These are phyloP conservation scores for Aphodius granarius DNA, from an alignment of 2,888 invertebrate genomes.

Conservation along the genomic window DNA sequence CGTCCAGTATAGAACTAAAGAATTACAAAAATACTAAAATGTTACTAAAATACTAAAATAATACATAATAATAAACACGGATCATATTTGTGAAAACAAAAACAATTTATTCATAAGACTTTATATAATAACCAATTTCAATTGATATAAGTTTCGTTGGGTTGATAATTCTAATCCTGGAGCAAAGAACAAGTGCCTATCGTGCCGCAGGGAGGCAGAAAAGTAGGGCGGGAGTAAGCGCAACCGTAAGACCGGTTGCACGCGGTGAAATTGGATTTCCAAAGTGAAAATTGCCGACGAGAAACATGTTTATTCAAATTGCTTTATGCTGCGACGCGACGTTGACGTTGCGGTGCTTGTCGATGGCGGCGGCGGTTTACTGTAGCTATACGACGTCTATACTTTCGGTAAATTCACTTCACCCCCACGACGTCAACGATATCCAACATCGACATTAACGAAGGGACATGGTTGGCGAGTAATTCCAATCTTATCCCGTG, in stretches of 20 bases:
- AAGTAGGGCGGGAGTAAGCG: conserved; percentile 4
- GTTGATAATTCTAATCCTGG: neutral
- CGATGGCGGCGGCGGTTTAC: neutral
- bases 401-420: neutral
- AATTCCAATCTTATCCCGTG: conserved; percentile 26
- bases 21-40: too few species aligned
- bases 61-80: neutral
- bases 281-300: conserved; percentile 2
- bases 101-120: neutral
- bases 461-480: conserved; percentile 21
- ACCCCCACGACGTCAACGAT: neutral
- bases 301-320: conserved; percentile 20
- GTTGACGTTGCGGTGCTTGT: neutral
- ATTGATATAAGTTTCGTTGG: neutral
- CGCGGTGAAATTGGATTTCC: conserved; percentile 14
- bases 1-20: too few species aligned
- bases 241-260: conserved; percentile 7
- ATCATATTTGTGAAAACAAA: neutral
- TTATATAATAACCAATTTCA: neutral
- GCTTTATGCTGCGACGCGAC: conserved; percentile 18
- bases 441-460: neutral
- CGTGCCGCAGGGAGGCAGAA: neutral
- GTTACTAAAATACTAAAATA: too few species aligned
- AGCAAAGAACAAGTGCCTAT: neutral
- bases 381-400: neutral